Base-by-base conservation (phyloP, 2,113 vertebrate genomes). In the Poecile atricapillus region DNA sequence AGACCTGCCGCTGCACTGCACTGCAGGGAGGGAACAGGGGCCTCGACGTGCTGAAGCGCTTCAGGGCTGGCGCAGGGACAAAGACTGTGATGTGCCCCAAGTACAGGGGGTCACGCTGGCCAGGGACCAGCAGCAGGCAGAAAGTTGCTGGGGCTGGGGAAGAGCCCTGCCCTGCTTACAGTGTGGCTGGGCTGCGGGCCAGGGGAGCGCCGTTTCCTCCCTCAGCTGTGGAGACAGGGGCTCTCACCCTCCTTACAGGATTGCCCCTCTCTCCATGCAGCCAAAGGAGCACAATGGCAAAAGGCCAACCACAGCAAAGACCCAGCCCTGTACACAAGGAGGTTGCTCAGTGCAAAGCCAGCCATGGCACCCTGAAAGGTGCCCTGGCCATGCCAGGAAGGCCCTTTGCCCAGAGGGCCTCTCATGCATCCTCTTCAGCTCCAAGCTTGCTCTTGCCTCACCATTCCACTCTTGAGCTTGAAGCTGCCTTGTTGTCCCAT, bases 31-130 rank as follows among this genome's bases (percentile, higher is more conserved):
- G 12, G 7, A 15, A 55, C 31, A 35, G 50, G 8, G 33, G 19
- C 11, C 24, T n/a, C 17, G 2, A 17, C 2, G 3, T 3, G 0
- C 46, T 30, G 31, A 14, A 11, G 2, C 1, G 1, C 49, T 53
- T 65, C 33, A 5, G 20, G 9, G 19, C 3, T 30, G 31, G 49
- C 49, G 11, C 25, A 7, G 49, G 20, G 39, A 35, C 20, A 31
- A 35, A 30, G 62, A 37, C 25, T 24, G 62, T 46, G 77, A 35
- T 1, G 1, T 0, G 2, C 10, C 25, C 13, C 5, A 4, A 13
- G 35, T 41, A 41, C 22, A 33, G 58, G n/a, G 20, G 18, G 8
- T 69, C 64, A 23, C 1, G 1, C 15, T 35, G 20, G 19, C 6
- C 47, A 41, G 9, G 46, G 20, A 6, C 15, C 31, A 10, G 55